A percentile compares a stretch with the other conserved stretches of the same genome.
These are phyloP conservation scores for Apis laboriosa DNA, from an alignment of 1,140 invertebrate genomes.

Conservation along the genomic window DNA sequence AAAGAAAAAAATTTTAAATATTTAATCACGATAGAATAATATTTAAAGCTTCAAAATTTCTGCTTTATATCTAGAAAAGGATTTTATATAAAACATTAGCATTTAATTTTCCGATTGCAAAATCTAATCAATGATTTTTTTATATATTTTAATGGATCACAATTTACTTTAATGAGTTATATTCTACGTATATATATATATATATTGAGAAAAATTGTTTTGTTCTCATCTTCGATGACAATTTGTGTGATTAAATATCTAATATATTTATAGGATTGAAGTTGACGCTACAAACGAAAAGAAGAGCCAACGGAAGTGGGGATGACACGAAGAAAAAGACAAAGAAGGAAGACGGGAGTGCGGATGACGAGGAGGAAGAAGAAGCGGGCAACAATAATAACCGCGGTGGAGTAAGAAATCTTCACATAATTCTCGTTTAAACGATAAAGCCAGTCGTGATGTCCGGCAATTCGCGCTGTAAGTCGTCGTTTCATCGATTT, in stretches of 20 bases:
- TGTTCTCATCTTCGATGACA: background rate
- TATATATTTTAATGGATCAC: too few relatives aligned
- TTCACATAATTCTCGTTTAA: slow-evolving; percentile 51
- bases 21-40: too few relatives aligned
- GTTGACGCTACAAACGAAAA: slow-evolving; percentile 93
- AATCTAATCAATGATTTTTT: too few relatives aligned
- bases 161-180: background rate
- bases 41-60: too few relatives aligned
- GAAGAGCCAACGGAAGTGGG: slow-evolving; percentile 86
- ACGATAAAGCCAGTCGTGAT: slow-evolving; percentile 39
- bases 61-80: too few relatives aligned
- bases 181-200: too few relatives aligned
- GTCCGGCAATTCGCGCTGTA: slow-evolving; percentile 36
- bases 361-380: slow-evolving; percentile 85
- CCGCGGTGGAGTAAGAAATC: slow-evolving; percentile 80
- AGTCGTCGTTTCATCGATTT: slow-evolving; percentile 42
- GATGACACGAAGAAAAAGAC: slow-evolving; percentile 83
- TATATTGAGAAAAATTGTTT: background rate
- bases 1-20: too few relatives aligned
- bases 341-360: slow-evolving; percentile 83
- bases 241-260: background rate
- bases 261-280: slow-evolving; percentile 85
- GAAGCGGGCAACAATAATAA: slow-evolving; percentile 80
- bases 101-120: too few relatives aligned
- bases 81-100: too few relatives aligned